Base-by-base conservation (phyloP, 1,140 invertebrate genomes). In the Musca vetustissima region DNA sequence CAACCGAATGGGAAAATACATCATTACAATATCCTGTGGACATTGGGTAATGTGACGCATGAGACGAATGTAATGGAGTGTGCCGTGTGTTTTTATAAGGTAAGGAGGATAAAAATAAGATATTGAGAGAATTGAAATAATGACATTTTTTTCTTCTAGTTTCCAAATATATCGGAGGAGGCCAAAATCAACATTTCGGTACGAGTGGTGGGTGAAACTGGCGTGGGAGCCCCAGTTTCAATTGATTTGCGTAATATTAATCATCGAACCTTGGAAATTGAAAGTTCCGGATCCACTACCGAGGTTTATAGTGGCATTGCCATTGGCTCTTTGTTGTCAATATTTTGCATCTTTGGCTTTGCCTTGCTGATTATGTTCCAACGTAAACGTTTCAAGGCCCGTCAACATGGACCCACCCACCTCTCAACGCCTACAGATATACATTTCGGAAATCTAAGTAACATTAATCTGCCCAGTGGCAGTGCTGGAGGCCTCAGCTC, bases 1-100 rank as follows among this genome's bases (percentile, higher is more conserved):
- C 73, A 77, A 53, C 73, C 78, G 15, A 82, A 80, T 72, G 80
- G 80, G 6, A 68, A 75, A 14, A 74, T 82, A 1, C 72, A 78
- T 67, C 74, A 80, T 49, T 82, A 82, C n/a, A 76, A 76, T 36
- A 78, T 82, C 8, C 49, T 74, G 11, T 82, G 78, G 78, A 79
- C 77, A 1, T 36, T 82, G 68, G 76, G 74, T 24, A 82, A 81
- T 74, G 74, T 76, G 13, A 82, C 80, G 0, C 73, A 79, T 14
- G 76, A 80, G 69, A 72, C 73, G 4, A 79, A 77, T 66, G 76
- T 82, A 4, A 55, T 72, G 4, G 73, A 76, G 19, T 80, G 79
- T 55, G 68, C 59, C 6, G 2, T 1, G 2, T 80, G 78, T 61
- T 73, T 59, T 4, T 80, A 72, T 66, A 80, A 76, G 75, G 78